phyloP scores from a whole-genome alignment of 2,888 invertebrate genomes.

The Eristalis tenax region DNA sequence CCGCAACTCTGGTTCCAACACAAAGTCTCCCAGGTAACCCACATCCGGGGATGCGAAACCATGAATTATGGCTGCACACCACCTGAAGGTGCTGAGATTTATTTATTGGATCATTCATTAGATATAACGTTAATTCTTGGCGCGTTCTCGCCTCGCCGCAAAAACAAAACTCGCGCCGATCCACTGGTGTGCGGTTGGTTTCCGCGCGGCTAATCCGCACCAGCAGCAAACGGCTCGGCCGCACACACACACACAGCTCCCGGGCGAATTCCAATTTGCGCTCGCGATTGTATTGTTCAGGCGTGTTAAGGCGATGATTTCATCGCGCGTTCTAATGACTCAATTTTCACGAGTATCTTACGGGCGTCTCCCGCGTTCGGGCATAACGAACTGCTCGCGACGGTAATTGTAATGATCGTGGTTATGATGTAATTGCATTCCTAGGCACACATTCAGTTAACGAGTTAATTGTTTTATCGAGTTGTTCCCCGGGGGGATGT shows the following conservation, averaged over 20 bases:
- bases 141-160: slow-evolving; percentile 1
- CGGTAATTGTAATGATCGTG: not conserved
- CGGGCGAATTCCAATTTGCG: not conserved
- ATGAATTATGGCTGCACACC: slow-evolving; percentile 6
- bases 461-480: not conserved
- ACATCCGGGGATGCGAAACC: not conserved
- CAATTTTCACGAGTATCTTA: slow-evolving; percentile 31
- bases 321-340: slow-evolving; percentile 40
- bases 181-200: not conserved
- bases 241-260: not conserved
- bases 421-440: not conserved
- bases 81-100: slow-evolving; percentile 14
- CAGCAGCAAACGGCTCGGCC: not conserved
- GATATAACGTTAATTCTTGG: slow-evolving; percentile 21
- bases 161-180: not conserved
- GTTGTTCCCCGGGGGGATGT: not conserved
- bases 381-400: not conserved
- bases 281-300: not conserved
- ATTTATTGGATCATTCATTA: slow-evolving; percentile 50
- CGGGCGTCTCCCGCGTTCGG: not conserved
- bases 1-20: not conserved
- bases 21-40: not conserved
- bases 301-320: slow-evolving; percentile 17
- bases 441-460: not conserved
- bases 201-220: not conserved